These are phyloP conservation scores for Blastomussa wellsi DNA, from an alignment of 92 coral and sea anemone species.

Conservation along the genomic window DNA sequence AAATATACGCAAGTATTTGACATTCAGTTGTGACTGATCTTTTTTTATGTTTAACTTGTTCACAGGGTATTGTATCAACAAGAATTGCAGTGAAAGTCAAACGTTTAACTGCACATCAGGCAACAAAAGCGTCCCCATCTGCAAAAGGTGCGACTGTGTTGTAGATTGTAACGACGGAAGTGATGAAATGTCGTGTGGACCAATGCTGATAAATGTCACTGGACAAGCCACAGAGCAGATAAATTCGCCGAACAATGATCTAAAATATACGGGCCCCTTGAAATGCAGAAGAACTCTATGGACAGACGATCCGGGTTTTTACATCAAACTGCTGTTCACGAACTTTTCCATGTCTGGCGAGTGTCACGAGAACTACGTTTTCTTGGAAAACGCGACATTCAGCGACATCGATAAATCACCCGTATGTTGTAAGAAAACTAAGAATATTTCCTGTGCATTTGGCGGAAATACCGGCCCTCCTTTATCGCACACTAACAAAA, in stretches of 20 bases:
- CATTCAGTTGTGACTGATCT: neutral
- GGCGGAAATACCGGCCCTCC: constrained; percentile 21
- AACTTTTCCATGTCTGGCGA: constrained; percentile 15
- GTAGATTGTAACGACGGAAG: constrained; percentile 30
- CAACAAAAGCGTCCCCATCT: neutral
- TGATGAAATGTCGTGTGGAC: constrained; percentile 23
- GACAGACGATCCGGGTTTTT: constrained; percentile 42
- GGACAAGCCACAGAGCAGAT: constrained; percentile 8
- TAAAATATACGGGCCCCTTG: neutral
- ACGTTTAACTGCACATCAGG: constrained; percentile 11
- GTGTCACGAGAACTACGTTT: constrained; percentile 18
- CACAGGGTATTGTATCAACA: constrained; percentile 29
- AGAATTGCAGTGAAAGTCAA: constrained; percentile 6
- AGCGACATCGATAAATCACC: neutral
- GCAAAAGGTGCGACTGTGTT: constrained; percentile 36
- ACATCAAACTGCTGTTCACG: constrained; percentile 27
- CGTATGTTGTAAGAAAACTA: constrained; percentile 11
- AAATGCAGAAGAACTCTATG: constrained; percentile 23
- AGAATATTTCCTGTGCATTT: constrained; percentile 26
- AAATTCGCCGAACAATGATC: neutral
- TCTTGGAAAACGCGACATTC: constrained; percentile 34
- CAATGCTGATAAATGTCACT: constrained; percentile 28
- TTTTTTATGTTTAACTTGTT: neutral
- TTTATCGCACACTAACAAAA: constrained; percentile 14
- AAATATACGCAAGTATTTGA: too few species aligned